Percentiles rank a stretch among this genome's conserved stretches.
Evolutionary conservation across 2,113 vertebrate species (phyloP).

Genomic region (Callithrix jacchus): DNA sequence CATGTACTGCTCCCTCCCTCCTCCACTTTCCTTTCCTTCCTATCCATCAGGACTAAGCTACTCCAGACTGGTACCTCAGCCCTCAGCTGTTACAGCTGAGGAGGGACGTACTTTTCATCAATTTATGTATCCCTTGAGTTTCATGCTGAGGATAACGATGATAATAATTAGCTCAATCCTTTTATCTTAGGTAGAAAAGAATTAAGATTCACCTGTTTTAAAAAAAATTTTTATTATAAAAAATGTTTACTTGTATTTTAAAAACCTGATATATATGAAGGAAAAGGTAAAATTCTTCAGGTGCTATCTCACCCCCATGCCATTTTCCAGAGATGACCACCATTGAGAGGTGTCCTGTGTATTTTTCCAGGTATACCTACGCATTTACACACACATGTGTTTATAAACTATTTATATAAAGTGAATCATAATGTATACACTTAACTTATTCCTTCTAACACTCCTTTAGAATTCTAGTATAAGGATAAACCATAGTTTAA

Average conservation of each 20-base stretch:
- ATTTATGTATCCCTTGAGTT: not conserved
- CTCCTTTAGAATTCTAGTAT: constrained; percentile 29
- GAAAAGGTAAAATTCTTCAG: not conserved
- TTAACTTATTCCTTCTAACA: not conserved
- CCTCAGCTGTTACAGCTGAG: not conserved
- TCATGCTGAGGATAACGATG: not conserved
- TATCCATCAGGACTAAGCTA: not conserved
- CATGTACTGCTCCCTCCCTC: rapidly evolving
- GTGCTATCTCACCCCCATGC: not conserved
- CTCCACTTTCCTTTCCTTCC: not conserved
- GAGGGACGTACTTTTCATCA: not conserved
- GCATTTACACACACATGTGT: not conserved
- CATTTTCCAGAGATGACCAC: not conserved
- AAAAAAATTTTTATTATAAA: not conserved
- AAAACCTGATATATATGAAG: not conserved
- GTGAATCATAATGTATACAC: not conserved
- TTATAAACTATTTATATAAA: constrained; percentile 2
- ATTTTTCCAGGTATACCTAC: not conserved
- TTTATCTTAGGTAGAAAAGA: constrained; percentile 3
- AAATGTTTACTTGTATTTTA: not conserved
- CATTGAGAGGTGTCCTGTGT: not conserved
- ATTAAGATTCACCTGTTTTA: not conserved
- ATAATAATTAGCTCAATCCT: not conserved
- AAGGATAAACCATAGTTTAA: constrained; percentile 1
- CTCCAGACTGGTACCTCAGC: not conserved